Base-by-base conservation (phyloP, 2,888 invertebrate genomes). In the Gandaritis pyraliata region DNA sequence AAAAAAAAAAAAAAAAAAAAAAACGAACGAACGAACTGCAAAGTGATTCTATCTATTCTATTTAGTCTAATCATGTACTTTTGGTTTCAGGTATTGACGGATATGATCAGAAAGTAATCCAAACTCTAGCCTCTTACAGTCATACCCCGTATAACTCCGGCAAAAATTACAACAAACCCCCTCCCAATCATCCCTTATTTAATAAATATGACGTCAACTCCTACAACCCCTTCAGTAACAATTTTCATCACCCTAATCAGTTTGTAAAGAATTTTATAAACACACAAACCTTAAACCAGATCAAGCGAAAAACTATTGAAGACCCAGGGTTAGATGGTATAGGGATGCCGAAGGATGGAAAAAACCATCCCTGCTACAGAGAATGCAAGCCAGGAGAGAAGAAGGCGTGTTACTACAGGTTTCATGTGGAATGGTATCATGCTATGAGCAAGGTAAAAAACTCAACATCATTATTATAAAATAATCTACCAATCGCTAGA, bases 381-480 rank as follows among this genome's bases (percentile, higher is more conserved):
- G 12, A 23, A 0, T 69, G 69, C n/a, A 46, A 15, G 4, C 4
- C 15, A 6, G 56, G 58, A 5, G 29, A 29, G 3, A 52, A 15
- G 3, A 60, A 41, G n/a, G 61, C 50, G 1, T 69, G 69, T 33
- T 67, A 67, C 45, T 69, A 69, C 29, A 49, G 46, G 11, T 69
- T 67, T 13, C 57, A 61, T 0, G 50, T 69, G 1, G 69, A 69
- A 30, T 69, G 65, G 67, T 69, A 69, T n/a, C 57, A 62, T 18
- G 46, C 55, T 39, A 67, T 67, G 69, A 69, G 69, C 47, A 67
- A 65, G 43, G 55, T 55, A 53, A 13, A 23, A 23, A 23, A 23
- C 23, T 4, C 23, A 23, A 23, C 4, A 23, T 23, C n/a, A n/a
- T n/a, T n/a, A n/a, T n/a, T n/a, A n/a, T n/a, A n/a, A n/a, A n/a